These are phyloP conservation scores for Frieseomelitta varia DNA, from an alignment of 1,140 invertebrate genomes.

Conservation along the genomic window DNA sequence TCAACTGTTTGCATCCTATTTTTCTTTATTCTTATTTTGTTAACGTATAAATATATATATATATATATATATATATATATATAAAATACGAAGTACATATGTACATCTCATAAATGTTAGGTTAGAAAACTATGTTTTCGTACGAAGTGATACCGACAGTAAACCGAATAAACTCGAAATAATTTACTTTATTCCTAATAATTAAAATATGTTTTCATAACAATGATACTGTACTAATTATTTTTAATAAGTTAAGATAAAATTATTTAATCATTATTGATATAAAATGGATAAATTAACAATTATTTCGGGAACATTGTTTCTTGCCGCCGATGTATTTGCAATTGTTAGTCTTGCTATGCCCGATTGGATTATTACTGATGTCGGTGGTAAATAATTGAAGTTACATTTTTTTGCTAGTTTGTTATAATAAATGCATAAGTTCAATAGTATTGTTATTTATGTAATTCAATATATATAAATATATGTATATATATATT, in stretches of 20 bases:
- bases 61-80: background rate
- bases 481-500: too few relatives aligned
- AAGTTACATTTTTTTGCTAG: background rate
- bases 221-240: background rate
- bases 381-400: constrained; percentile 89
- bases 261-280: constrained; percentile 1
- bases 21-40: background rate
- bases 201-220: background rate
- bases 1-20: background rate
- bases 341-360: constrained; percentile 95
- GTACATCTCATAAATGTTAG: background rate
- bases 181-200: background rate
- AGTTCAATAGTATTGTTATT: background rate
- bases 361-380: constrained; percentile 98
- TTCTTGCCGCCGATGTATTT: constrained; percentile 96
- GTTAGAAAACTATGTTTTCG: constrained; percentile 10
- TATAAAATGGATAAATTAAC: constrained; percentile 94
- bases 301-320: constrained; percentile 94
- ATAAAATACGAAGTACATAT: background rate
- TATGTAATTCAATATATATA: background rate
- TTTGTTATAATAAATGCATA: background rate
- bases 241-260: background rate
- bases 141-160: background rate
- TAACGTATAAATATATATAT: too few relatives aligned
- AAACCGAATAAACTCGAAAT: background rate